Percentiles rank a stretch among this genome's conserved stretches.
phyloP scores from a whole-genome alignment of 2,888 invertebrate species.

The Diadromus collaris region DNA sequence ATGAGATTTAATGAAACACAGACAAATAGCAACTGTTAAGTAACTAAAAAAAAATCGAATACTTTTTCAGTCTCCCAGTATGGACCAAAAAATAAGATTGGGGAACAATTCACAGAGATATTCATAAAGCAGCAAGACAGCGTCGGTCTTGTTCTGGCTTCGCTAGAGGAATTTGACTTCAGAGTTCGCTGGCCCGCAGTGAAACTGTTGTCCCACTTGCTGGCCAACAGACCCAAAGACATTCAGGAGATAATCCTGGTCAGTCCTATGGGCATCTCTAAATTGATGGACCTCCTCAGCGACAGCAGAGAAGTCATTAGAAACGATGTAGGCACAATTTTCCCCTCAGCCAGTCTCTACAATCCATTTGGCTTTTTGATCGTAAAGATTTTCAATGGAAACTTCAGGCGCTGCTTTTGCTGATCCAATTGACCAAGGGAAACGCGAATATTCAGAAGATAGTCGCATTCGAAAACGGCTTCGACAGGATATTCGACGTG shows the following conservation, averaged over 20 bases:
- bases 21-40: not conserved
- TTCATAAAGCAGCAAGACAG: slow-evolving; percentile 95
- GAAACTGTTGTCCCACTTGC: slow-evolving; percentile 92
- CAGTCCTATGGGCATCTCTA: slow-evolving; percentile 98
- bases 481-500: slow-evolving; percentile 96
- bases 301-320: slow-evolving; percentile 97
- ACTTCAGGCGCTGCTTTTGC: slow-evolving; percentile 87
- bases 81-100: slow-evolving; percentile 83
- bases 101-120: slow-evolving; percentile 98
- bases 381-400: not conserved
- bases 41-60: not conserved
- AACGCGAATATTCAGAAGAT: slow-evolving; percentile 99
- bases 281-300: slow-evolving; percentile 96
- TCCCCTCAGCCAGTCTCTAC: not conserved
- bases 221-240: slow-evolving; percentile 92
- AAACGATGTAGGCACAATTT: slow-evolving; percentile 87
- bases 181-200: slow-evolving; percentile 95
- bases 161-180: slow-evolving; percentile 97
- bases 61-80: slow-evolving; percentile 74
- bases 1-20: not conserved
- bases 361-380: not conserved
- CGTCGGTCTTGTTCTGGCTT: slow-evolving; percentile 89
- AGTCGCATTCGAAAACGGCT: slow-evolving; percentile 99
- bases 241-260: slow-evolving; percentile 93
- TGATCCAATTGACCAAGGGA: slow-evolving; percentile 95